A percentile compares a stretch with the other conserved stretches of the same genome.
Evolutionary conservation across 2,797 vertebrate genomes (phyloP).

Genomic region (Gouania willdenowi): DNA sequence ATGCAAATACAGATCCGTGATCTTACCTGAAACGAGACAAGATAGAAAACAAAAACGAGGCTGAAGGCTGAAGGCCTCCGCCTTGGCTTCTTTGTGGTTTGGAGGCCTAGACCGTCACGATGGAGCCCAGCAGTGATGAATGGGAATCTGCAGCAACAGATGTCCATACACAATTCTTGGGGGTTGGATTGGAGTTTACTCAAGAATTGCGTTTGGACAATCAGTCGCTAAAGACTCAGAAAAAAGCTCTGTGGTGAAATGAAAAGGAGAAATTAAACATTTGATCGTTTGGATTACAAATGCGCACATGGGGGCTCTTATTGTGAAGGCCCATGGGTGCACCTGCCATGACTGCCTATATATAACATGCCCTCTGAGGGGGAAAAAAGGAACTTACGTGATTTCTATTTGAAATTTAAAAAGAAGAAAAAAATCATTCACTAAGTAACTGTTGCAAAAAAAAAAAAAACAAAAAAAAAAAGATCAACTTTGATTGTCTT

Average conservation of each 20-base stretch:
- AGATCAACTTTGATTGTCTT: conserved; percentile 3
- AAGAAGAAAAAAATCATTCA: no score
- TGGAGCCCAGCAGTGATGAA: conserved; percentile 63
- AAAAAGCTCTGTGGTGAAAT: conserved; percentile 19
- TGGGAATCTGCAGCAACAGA: conserved; percentile 94
- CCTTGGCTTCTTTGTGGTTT: conserved; percentile 18
- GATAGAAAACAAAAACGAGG: conserved; percentile 27
- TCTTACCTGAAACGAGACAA: conserved; percentile 61
- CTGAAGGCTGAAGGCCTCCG: conserved; percentile 6
- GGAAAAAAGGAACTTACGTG: no score
- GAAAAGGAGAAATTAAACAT: conserved; percentile 14
- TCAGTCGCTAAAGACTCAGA: conserved; percentile 85
- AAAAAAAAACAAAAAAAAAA: conserved; percentile 7
- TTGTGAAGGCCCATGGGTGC: conserved; percentile 42
- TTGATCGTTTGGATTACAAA: conserved; percentile 18
- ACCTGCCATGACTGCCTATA: conserved; percentile 49
- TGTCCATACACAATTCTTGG: conserved; percentile 99
- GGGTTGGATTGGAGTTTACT: conserved; percentile 84
- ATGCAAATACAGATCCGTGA: conserved; percentile 13
- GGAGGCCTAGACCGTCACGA: conserved; percentile 32
- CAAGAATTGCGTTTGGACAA: conserved; percentile 99
- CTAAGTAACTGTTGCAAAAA: conserved; percentile 35
- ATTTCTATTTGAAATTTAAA: no score
- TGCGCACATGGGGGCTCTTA: conserved; percentile 10
- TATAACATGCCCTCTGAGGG: conserved; percentile 46